Evolutionary conservation across 1,140 invertebrate genomes (phyloP), one percentile per base, ranked within the genome.

Genomic region (Panonychus citri): DNA sequence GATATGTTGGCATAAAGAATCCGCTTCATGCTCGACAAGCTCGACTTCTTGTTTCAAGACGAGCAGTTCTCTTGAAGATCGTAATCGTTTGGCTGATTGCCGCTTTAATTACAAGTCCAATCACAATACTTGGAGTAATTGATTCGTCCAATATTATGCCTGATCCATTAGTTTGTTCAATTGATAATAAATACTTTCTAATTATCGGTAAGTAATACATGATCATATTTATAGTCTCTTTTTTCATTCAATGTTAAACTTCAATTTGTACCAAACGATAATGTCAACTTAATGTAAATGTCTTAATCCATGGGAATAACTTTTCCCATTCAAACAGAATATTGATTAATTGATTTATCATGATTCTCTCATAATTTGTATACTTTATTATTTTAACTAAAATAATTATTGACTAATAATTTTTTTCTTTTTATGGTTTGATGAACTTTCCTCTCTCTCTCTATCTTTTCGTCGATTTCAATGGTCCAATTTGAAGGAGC

Each of bases 1-100:
- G 89, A 63, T 95, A 90, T 69, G 69, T 91, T 57, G 86, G 86
- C 43, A 91, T 95, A 57, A 75, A 85, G 34, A 85, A 86, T 69
- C 89, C 89, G 1, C 69, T 95, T 59, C 82, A 80, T 62, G 84
- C 81, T 13, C 71, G 84, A 26, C 62, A 67, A 53, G 21, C 81
- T 80, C 64, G 77, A 75, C 53, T 66, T 66, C 57, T 80, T 78
- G 51, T 54, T 21, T 84, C 82, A 2, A 82, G 82, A 63, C 74
- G 81, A 42, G 72, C 83, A 57, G 81, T 86, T 10, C 77, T 79
- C 26, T 75, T 85, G 62, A 84, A 86, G 69, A 85, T 90, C 50
- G 30, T 51, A 2, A 1, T 46, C 15, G 37, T 49, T n/a, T 57
- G 40, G 43, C 19, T 56, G 17, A 39, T 52, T 40, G 24, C 56